Evolutionary conservation across 1,140 invertebrate species (phyloP).

Genomic region (Lethrus apterus): DNA sequence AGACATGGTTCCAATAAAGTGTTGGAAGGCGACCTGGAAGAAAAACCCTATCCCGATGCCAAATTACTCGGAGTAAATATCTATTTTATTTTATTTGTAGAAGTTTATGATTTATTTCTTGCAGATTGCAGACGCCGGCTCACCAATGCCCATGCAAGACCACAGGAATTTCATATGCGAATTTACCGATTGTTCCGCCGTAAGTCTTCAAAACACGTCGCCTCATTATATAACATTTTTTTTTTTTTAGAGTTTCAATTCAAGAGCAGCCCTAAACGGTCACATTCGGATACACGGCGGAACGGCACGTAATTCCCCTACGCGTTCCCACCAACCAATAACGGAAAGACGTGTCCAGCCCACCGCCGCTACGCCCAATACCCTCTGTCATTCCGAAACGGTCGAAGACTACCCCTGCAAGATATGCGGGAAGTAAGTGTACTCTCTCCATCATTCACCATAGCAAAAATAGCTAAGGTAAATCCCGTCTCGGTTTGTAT

Average conservation of each 20-base stretch:
- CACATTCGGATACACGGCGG: constrained; percentile 63
- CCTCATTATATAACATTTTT: constrained; percentile 7
- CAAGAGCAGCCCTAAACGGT: constrained; percentile 68
- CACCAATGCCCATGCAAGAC: constrained; percentile 34
- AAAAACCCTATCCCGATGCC: constrained; percentile 36
- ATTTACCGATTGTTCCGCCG: constrained; percentile 58
- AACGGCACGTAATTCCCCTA: constrained; percentile 45
- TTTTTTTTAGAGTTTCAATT: constrained; percentile 65
- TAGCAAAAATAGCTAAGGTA: constrained; percentile 38
- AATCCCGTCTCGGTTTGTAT: constrained; percentile 30
- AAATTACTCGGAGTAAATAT: constrained; percentile 37
- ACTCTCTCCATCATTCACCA: constrained; percentile 43
- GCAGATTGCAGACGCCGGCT: constrained; percentile 39
- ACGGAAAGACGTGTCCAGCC: constrained; percentile 33
- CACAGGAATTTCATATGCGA: constrained; percentile 49
- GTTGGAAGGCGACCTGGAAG: constrained; percentile 30
- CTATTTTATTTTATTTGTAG: background rate
- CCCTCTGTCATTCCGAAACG: constrained; percentile 34
- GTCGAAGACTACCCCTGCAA: constrained; percentile 79
- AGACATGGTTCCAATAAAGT: constrained; percentile 22
- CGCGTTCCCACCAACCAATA: constrained; percentile 45
- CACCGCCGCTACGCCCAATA: constrained; percentile 13
- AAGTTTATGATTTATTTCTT: constrained; percentile 13
- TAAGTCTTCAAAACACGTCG: constrained; percentile 43
- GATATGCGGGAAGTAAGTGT: constrained; percentile 95